Evolutionary conservation across 1,140 invertebrate species (phyloP).

Genomic region (Ericerus pela): DNA sequence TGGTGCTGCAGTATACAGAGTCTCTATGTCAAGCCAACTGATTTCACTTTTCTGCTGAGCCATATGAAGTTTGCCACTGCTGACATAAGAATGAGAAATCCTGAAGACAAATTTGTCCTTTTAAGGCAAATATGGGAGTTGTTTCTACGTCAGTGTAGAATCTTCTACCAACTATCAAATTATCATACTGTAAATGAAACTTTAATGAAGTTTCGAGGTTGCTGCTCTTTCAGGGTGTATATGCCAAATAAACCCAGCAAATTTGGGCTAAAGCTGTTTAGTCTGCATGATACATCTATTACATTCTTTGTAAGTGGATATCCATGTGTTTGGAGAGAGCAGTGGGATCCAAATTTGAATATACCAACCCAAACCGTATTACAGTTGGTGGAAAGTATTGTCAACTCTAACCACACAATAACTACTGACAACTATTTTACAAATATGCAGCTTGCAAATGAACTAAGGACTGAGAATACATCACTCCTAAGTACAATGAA

Average conservation of each 20-base stretch:
- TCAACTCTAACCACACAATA: slow-evolving; percentile 23
- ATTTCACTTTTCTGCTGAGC: no score
- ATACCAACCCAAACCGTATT: slow-evolving; percentile 21
- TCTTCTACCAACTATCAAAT: slow-evolving; percentile 20
- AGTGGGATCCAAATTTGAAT: slow-evolving; percentile 27
- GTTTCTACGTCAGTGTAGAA: slow-evolving; percentile 17
- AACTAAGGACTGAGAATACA: slow-evolving; percentile 21
- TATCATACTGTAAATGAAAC: slow-evolving; percentile 26
- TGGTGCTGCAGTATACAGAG: no score
- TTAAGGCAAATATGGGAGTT: no score
- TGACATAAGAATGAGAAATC: no score
- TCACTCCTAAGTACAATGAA: slow-evolving; percentile 1
- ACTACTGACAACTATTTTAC: slow-evolving; percentile 18
- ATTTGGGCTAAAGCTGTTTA: slow-evolving; percentile 34
- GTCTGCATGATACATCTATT: slow-evolving; percentile 25
- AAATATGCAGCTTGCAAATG: not conserved
- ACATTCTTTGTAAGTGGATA: slow-evolving; percentile 27
- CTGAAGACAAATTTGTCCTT: no score
- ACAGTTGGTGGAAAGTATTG: slow-evolving; percentile 20
- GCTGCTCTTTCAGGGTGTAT: slow-evolving; percentile 8
- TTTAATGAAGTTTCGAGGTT: slow-evolving; percentile 27
- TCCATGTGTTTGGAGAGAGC: slow-evolving; percentile 28
- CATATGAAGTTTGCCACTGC: no score
- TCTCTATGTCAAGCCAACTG: no score
- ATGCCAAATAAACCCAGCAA: slow-evolving; percentile 22